A percentile compares a stretch with the other conserved stretches of the same genome.
Evolutionary conservation across 2,797 vertebrate genomes (phyloP).

Genomic region (Crenichthys baileyi): DNA sequence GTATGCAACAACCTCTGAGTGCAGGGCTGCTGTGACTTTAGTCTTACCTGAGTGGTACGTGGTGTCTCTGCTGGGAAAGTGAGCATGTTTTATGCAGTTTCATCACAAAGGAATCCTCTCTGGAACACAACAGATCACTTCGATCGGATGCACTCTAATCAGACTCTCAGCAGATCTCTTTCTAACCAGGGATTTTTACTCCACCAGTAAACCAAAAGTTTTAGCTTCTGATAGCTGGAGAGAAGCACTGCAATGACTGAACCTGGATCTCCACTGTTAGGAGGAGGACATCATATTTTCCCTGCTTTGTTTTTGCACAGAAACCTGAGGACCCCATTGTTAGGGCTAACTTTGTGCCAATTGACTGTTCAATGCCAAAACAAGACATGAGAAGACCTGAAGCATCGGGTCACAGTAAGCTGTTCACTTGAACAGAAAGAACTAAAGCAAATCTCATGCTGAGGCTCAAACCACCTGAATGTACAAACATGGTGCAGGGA

Average conservation of each 20-base stretch:
- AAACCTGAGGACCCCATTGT: slow-evolving; percentile 8
- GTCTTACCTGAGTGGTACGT: neutral
- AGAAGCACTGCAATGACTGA: slow-evolving; percentile 16
- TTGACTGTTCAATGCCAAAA: slow-evolving; percentile 35
- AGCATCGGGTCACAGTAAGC: slow-evolving; percentile 10
- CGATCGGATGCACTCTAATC: neutral
- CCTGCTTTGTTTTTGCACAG: slow-evolving; percentile 48
- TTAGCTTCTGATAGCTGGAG: slow-evolving; percentile 9
- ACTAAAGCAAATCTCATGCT: neutral
- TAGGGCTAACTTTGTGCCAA: slow-evolving; percentile 45
- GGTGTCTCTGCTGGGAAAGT: slow-evolving; percentile 11
- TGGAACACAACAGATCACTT: slow-evolving; percentile 1
- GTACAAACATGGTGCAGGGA: neutral
- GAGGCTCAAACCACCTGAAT: slow-evolving; percentile 18
- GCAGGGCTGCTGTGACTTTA: neutral
- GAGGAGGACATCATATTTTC: neutral
- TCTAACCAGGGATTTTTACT: slow-evolving; percentile 34
- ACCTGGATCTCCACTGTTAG: slow-evolving; percentile 22
- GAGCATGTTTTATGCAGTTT: neutral
- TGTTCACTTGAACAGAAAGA: neutral
- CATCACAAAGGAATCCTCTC: neutral
- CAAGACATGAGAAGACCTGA: slow-evolving; percentile 18
- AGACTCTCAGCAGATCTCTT: neutral
- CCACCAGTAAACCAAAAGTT: slow-evolving; percentile 17
- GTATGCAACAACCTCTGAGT: slow-evolving; percentile 34